These are phyloP conservation scores for Erythrolamprus reginae DNA, from an alignment of 2,113 vertebrate species.

Conservation along the genomic window DNA sequence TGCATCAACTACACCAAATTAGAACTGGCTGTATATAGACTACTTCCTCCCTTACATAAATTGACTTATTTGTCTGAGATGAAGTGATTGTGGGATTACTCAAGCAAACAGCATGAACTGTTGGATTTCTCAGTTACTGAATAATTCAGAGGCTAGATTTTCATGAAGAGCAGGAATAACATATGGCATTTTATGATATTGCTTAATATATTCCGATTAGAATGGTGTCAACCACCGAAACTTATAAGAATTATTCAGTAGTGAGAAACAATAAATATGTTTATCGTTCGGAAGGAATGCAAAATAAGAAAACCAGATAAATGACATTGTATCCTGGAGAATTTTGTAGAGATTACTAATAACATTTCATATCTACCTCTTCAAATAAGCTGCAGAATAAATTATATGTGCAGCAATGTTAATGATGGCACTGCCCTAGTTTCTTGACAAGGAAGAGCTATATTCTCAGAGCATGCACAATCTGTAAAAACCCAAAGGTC, in stretches of 20 bases:
- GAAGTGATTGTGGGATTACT: neutral
- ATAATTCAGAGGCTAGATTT: neutral
- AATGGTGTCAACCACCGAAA: neutral
- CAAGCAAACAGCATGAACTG: neutral
- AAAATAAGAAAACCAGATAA: neutral
- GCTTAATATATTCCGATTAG: neutral
- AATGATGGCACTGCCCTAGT: neutral
- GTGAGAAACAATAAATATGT: neutral
- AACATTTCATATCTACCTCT: neutral
- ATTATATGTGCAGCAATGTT: neutral
- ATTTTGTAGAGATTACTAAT: neutral
- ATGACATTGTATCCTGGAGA: neutral
- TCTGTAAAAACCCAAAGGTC: neutral
- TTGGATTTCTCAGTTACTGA: neutral
- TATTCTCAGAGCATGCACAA: neutral
- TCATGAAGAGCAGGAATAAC: neutral
- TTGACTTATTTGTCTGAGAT: neutral
- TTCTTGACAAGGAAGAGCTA: neutral
- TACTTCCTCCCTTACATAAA: neutral
- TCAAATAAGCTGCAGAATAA: neutral
- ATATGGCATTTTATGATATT: neutral
- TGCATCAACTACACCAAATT: neutral
- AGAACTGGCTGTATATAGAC: neutral
- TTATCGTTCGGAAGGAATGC: neutral
- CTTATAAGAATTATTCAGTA: neutral